Evolutionary conservation across 2,888 invertebrate species (phyloP), one percentile per base, ranked within the genome.

Genomic region (Phortica magna): DNA sequence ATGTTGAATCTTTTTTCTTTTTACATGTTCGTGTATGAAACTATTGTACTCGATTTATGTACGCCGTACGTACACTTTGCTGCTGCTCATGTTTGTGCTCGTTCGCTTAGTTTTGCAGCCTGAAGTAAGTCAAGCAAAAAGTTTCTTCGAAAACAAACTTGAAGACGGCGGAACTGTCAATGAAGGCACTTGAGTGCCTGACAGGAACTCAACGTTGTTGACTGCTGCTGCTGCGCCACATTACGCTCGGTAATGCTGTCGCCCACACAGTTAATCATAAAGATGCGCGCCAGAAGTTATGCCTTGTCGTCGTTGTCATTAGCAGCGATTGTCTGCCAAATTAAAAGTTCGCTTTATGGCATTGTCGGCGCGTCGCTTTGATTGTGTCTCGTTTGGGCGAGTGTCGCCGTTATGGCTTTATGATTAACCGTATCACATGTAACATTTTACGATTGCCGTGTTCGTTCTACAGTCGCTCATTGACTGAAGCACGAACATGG

Each of bases 281-380:
- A 39, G 61, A 3, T n/a, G 57, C 7, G 19, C 19, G 59, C 19
- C 19, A 59, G 39, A 64, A 64, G 64, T 64, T 61, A 10, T 61
- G 48, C 48, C 48, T 48, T 48, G 22, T 55, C 22, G 22, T 71
- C 42, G n/a, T 71, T 22, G 31, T 53, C 70, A 55, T 53, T 55
- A 55, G 70, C 31, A 53, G 70, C 39, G 70, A 55, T 71, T 71
- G 53, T 71, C 61, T 61, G 53, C 14, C n/a, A 43, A 68, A 68
- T 68, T 68, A 22, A 71, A 71, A 53, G 70, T 71, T 71, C 10
- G 53, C 43, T 71, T 71, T 55, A 71, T 55, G 70, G 39, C 61
- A 61, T 19, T 61, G 61, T 61, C 22, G 22, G 5, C 61, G 17
- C 55, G 17, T 61, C 22, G 10, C n/a, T 22, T 17, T 61, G 10